Evolutionary conservation across 2,797 vertebrate species (phyloP).

Genomic region (Hylomyscus alleni): DNA sequence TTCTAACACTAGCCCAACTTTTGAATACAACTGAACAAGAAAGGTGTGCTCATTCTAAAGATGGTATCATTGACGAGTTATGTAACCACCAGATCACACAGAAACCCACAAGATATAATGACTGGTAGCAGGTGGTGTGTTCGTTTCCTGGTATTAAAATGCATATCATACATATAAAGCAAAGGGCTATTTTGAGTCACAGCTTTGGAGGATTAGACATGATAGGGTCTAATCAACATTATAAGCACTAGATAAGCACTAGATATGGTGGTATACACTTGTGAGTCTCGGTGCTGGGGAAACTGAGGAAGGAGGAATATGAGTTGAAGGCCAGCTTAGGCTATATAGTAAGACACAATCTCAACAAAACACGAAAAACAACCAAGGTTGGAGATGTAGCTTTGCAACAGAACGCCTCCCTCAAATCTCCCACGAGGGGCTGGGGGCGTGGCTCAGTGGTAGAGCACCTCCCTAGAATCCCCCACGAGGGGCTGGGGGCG

Average conservation of each 20-base stretch:
- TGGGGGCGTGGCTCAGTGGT: no score
- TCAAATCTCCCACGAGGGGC: neutral
- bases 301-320: neutral
- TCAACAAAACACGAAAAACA: neutral
- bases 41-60: neutral
- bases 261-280: neutral
- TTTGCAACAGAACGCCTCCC: neutral
- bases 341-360: neutral
- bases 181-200: neutral
- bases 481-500: neutral
- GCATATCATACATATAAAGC: neutral
- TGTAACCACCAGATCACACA: neutral
- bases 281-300: neutral
- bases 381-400: neutral
- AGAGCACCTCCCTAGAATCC: neutral
- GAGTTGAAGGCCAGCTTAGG: neutral
- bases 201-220: neutral
- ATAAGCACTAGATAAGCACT: neutral
- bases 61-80: neutral
- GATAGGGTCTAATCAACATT: neutral
- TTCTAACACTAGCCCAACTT: neutral
- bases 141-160: neutral
- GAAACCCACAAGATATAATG: neutral
- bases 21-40: neutral
- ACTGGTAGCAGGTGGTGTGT: neutral